phyloP scores from a whole-genome alignment of 1,140 invertebrate species.

The Limonius californicus region DNA sequence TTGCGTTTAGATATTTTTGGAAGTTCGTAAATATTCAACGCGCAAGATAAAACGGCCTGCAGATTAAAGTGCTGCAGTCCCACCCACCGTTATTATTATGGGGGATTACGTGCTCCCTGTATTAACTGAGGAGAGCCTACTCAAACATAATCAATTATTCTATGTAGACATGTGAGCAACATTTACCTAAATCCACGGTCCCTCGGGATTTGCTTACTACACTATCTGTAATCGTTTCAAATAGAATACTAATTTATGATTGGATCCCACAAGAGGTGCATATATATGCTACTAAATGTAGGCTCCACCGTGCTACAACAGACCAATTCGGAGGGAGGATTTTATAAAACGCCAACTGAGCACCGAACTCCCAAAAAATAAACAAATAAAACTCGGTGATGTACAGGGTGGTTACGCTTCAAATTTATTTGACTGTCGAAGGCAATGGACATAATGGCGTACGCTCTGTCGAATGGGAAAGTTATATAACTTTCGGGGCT shows the following conservation, averaged over 20 bases:
- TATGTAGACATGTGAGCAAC: slow-evolving; percentile 20
- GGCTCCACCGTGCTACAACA: too few relatives aligned
- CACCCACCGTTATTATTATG: background rate
- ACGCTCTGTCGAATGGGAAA: too few relatives aligned
- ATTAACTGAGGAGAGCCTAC: slow-evolving; percentile 13
- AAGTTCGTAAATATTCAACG: background rate
- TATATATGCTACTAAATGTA: too few relatives aligned
- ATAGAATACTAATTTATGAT: slow-evolving; percentile 21
- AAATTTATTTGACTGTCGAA: too few relatives aligned
- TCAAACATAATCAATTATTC: slow-evolving; percentile 26
- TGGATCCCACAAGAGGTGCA: background rate
- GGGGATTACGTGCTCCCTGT: slow-evolving; percentile 1
- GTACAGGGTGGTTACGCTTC: too few relatives aligned
- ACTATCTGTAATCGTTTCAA: slow-evolving; percentile 18
- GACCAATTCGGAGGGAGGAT: too few relatives aligned
- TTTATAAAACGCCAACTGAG: too few relatives aligned
- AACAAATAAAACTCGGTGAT: too few relatives aligned
- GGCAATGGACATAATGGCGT: too few relatives aligned
- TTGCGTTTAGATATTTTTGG: background rate
- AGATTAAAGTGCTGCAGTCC: background rate
- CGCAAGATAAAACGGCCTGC: background rate
- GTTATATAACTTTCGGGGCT: too few relatives aligned
- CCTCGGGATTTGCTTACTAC: slow-evolving; percentile 13
- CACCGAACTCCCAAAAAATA: too few relatives aligned
- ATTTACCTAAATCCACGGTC: slow-evolving; percentile 22